Base-by-base conservation (phyloP, 2,797 vertebrate genomes). In the Remorina albescens region DNA sequence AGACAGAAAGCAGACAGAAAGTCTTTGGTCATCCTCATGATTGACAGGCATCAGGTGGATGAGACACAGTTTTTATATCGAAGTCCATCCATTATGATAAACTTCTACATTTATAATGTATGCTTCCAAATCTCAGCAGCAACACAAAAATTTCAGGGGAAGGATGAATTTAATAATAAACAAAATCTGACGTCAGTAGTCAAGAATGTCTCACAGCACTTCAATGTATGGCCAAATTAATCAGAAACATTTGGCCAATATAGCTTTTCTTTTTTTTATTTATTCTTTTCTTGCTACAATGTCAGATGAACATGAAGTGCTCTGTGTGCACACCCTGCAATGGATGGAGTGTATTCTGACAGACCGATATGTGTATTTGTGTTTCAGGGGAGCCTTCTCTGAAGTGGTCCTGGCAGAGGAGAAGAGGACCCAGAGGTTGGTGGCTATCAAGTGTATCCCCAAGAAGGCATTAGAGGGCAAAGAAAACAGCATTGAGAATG, bases 401-500 rank as follows among this genome's bases (percentile, higher is more conserved):
- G 97, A 99, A 92, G 98, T 99, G 78, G 95, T 98, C 85, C 95
- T 99, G 86, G 98, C 97, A 0, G 97, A 99, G 88, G 97, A 99
- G 90, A 98, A 96, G 90, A 95, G 90, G 57, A 98, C 96, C 0
- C 95, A 85, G 91, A 97, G 94, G 87, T 84, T 99, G 72, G 97
- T 99, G 89, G 98, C 98, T 44, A 95, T 99, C 91, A 99, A 99
- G 86, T 99, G 98, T 83, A 99, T 99, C 15, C 93, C 96, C 54
- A 99, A 98, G 94, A 97, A 98, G 89, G 97, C 97, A 0, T 86
- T 99, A 75, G 96, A 98, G 80, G 97, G 97, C 60, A 99, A 99
- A 63, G 98, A 98, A 85, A 97, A 94, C 91, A 97, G 96, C 95
- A 98, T 99, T n/a, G 97, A 99, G 89, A 99, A 99, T 0, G 98